Conservation (phyloP, 1,140 invertebrate genomes). For the Brachionus calyciflorus region DNA sequence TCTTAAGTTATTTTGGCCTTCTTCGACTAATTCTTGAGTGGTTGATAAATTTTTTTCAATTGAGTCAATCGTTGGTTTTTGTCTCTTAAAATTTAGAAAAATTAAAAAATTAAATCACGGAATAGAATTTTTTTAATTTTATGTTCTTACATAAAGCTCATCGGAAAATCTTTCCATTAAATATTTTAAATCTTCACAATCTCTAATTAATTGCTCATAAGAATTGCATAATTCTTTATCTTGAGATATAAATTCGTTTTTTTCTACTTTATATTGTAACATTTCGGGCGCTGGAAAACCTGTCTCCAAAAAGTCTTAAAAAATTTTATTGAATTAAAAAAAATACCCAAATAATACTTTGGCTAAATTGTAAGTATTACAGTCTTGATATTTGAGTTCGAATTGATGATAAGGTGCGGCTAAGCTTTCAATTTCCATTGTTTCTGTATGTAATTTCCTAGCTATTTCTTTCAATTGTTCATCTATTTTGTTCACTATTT, state of each 20-base stretch:
- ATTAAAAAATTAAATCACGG: background rate
- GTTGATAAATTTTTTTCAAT: constrained; percentile 17
- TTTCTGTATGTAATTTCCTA: constrained; percentile 9
- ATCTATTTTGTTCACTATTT: constrained; percentile 2
- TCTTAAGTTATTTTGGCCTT: background rate
- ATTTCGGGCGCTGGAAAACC: constrained; percentile 19
- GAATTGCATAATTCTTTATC: constrained; percentile 44
- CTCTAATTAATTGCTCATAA: constrained; percentile 36
- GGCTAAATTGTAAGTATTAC: background rate
- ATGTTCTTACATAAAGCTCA: constrained; percentile 41
- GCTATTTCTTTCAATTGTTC: constrained; percentile 27
- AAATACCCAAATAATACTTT: no score
- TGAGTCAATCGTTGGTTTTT: constrained; percentile 43
- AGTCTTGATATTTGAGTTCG: constrained; percentile 28
- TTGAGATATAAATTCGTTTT: constrained; percentile 30
- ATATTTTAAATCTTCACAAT: constrained; percentile 34
- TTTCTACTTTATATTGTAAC: constrained; percentile 27
- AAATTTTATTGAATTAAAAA: background rate
- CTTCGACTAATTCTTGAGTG: background rate
- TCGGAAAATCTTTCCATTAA: constrained; percentile 37
- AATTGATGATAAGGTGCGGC: constrained; percentile 37
- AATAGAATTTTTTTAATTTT: background rate
- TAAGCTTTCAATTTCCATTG: constrained; percentile 12
- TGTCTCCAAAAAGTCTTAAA: constrained; percentile 9
- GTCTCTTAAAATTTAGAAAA: background rate